phyloP scores from a whole-genome alignment of 37 sponge, comb jelly and placozoan genomes.

The Theonella swinhoei region DNA sequence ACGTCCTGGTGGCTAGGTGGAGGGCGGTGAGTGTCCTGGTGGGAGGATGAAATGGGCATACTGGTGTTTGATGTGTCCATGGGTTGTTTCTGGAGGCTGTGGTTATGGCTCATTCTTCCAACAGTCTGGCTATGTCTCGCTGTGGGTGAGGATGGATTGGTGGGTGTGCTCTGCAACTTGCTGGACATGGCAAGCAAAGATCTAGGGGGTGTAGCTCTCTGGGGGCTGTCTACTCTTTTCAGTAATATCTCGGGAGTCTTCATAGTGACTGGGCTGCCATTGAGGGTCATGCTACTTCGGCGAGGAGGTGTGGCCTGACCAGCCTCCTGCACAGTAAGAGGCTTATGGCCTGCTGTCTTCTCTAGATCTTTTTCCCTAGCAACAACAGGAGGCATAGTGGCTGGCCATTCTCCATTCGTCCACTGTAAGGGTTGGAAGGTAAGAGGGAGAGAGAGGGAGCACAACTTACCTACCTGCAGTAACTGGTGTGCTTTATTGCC shows the following conservation, averaged over 20 bases:
- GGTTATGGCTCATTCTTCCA: too few species aligned
- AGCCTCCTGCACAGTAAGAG: not conserved
- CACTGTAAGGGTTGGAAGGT: slow-evolving; percentile 23
- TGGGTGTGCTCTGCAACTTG: slow-evolving; percentile 1
- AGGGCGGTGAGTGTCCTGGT: too few species aligned
- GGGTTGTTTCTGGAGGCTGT: too few species aligned
- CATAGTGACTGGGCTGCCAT: not conserved
- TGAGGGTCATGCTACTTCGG: not conserved
- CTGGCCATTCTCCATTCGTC: slow-evolving; percentile 80
- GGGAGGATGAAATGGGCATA: too few species aligned
- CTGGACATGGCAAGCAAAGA: not conserved
- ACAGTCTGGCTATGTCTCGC: too few species aligned
- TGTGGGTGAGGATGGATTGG: too few species aligned
- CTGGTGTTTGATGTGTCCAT: too few species aligned
- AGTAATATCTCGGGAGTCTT: slow-evolving; percentile 3
- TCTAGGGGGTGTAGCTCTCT: not conserved
- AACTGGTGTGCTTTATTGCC: not conserved
- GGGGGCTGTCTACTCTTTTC: not conserved
- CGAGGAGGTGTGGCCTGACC: not conserved
- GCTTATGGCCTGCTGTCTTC: too few species aligned
- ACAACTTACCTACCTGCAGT: slow-evolving; percentile 2
- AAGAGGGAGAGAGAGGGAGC: not conserved
- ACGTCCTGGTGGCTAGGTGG: too few species aligned
- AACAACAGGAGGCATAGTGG: not conserved
- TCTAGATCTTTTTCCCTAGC: not conserved